phyloP scores from a whole-genome alignment of 2,797 vertebrate species.

The Gephyroberyx darwinii region DNA sequence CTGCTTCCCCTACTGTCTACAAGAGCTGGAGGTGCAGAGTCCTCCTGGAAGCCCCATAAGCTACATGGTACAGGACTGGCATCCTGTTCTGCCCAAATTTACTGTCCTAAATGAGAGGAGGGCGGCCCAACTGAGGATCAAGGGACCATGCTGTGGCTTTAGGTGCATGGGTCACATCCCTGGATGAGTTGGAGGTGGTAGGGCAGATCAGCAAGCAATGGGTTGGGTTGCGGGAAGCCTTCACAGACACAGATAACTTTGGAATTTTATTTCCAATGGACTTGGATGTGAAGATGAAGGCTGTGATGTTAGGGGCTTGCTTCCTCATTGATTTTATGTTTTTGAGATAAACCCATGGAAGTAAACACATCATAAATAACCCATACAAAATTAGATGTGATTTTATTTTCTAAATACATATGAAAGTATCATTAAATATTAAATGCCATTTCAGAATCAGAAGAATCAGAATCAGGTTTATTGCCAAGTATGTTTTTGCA shows the following conservation, averaged over 20 bases:
- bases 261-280: slow-evolving; percentile 84
- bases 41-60: slow-evolving; percentile 84
- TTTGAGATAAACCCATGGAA: slow-evolving; percentile 57
- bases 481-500: no score
- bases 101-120: slow-evolving; percentile 81
- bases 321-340: slow-evolving; percentile 84
- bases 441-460: no score
- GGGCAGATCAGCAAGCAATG: slow-evolving; percentile 85
- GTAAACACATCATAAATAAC: no score
- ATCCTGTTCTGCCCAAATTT: slow-evolving; percentile 82
- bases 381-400: no score
- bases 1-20: slow-evolving; percentile 86
- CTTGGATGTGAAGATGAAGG: slow-evolving; percentile 86
- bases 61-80: slow-evolving; percentile 84
- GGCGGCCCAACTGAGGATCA: slow-evolving; percentile 77
- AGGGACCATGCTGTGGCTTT: slow-evolving; percentile 80
- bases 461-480: no score
- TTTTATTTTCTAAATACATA: no score
- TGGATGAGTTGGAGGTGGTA: slow-evolving; percentile 71
- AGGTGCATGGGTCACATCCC: slow-evolving; percentile 81
- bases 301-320: slow-evolving; percentile 82
- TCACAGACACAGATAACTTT: slow-evolving; percentile 82
- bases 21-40: slow-evolving; percentile 87
- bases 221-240: slow-evolving; percentile 79
- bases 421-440: no score